Evolutionary conservation across 2,797 vertebrate genomes (phyloP).

Genomic region (Tadarida brasiliensis): DNA sequence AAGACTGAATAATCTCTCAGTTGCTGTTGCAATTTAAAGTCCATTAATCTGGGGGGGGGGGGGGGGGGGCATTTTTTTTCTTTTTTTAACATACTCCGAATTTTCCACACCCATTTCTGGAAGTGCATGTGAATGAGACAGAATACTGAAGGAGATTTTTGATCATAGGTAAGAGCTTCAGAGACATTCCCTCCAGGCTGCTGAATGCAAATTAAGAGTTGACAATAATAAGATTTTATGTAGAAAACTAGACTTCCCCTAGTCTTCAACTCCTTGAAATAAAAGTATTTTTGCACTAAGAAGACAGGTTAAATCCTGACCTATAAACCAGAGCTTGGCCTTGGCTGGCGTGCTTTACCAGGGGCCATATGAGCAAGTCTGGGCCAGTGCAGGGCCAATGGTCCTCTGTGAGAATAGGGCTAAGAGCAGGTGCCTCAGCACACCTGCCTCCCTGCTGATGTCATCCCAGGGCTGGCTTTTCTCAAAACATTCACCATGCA

Average conservation of each 20-base stretch:
- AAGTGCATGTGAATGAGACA: neutral
- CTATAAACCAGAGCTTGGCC: neutral
- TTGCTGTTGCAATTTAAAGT: constrained; percentile 27
- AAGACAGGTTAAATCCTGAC: neutral
- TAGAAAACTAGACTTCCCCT: neutral
- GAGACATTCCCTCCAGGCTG: neutral
- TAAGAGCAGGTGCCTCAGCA: neutral
- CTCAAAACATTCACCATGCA: neutral
- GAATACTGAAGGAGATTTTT: neutral
- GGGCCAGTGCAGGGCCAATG: neutral
- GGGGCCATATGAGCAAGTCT: neutral
- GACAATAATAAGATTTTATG: neutral
- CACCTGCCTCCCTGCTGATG: neutral
- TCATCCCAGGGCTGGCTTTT: neutral
- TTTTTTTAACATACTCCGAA: neutral
- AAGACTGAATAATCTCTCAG: constrained; percentile 16
- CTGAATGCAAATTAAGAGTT: neutral
- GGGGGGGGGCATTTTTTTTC: neutral
- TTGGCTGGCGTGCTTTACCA: neutral
- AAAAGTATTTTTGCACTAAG: neutral
- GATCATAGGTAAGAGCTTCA: neutral
- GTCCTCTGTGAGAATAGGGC: neutral
- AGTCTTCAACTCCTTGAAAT: neutral
- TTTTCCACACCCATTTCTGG: neutral
- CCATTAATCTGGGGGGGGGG: neutral